These are phyloP conservation scores for Microtus agrestis DNA, from an alignment of 2,797 vertebrate genomes.

Conservation along the genomic window DNA sequence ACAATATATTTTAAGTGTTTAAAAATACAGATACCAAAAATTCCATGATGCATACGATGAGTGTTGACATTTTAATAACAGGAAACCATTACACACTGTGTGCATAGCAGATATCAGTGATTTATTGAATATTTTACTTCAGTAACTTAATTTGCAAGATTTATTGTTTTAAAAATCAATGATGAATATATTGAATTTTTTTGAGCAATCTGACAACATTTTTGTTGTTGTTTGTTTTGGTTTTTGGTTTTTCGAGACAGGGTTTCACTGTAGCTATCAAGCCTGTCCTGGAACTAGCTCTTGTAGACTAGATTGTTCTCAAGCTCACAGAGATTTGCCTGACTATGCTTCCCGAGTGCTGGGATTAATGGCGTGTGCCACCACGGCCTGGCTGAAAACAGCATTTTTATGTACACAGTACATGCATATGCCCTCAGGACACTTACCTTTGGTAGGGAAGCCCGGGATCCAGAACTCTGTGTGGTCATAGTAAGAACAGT, in stretches of 20 bases:
- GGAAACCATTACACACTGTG: neutral
- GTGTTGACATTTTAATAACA: neutral
- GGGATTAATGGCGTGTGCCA: no score
- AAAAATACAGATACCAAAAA: neutral
- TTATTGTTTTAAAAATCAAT: slow-evolving; percentile 8
- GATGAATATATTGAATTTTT: neutral
- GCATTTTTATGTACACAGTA: neutral
- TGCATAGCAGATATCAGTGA: neutral
- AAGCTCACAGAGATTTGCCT: no score
- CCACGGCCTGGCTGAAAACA: neutral
- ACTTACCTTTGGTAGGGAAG: slow-evolving; percentile 96
- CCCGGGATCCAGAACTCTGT: slow-evolving; percentile 97
- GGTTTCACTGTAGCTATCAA: no score
- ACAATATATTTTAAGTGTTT: neutral
- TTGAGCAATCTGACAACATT: neutral
- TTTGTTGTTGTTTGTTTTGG: no score
- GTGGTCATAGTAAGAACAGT: slow-evolving; percentile 99
- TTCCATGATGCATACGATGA: neutral
- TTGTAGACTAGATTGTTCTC: no score
- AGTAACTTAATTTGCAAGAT: neutral
- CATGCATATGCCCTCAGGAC: rapidly evolving
- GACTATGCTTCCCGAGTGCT: no score
- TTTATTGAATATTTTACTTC: neutral
- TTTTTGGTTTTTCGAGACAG: no score
- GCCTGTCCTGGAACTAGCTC: no score